Percentiles rank a stretch among this genome's conserved stretches.
phyloP scores from a whole-genome alignment of 2,888 invertebrate species.

The Plusia festucae region DNA sequence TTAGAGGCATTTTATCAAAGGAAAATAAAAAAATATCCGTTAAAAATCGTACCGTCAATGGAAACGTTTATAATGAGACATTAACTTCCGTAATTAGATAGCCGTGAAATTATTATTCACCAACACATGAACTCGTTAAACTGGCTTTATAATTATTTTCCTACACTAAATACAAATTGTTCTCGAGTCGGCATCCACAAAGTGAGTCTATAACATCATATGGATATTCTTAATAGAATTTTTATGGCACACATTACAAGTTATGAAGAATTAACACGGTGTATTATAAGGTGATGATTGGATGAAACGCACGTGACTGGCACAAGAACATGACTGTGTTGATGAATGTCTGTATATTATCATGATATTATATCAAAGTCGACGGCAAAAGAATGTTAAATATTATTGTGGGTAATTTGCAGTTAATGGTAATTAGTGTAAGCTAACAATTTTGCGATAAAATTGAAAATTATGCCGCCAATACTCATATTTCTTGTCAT shows the following conservation, averaged over 20 bases:
- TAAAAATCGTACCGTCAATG: constrained; percentile 53
- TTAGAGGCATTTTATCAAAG: too few species aligned
- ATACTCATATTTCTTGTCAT: too few species aligned
- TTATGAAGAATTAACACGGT: constrained; percentile 57
- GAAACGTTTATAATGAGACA: constrained; percentile 71
- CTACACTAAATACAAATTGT: constrained; percentile 42
- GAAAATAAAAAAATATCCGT: too few species aligned
- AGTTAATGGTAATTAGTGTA: not conserved
- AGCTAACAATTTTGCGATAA: too few species aligned
- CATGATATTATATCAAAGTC: not conserved
- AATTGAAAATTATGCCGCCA: too few species aligned
- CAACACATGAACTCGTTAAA: constrained; percentile 65
- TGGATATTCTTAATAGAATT: constrained; percentile 61
- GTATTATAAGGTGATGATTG: constrained; percentile 48
- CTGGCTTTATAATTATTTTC: constrained; percentile 63
- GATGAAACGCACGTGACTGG: constrained; percentile 38
- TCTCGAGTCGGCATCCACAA: constrained; percentile 45
- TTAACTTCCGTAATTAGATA: constrained; percentile 75
- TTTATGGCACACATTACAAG: constrained; percentile 55
- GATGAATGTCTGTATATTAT: constrained; percentile 1
- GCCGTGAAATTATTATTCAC: constrained; percentile 77
- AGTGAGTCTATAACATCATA: constrained; percentile 47
- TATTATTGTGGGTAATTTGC: not conserved
- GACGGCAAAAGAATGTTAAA: not conserved
- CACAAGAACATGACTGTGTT: constrained; percentile 29